phyloP scores from a whole-genome alignment of 2,113 vertebrate species.

The Calyptommatus sinebrachiatus region DNA sequence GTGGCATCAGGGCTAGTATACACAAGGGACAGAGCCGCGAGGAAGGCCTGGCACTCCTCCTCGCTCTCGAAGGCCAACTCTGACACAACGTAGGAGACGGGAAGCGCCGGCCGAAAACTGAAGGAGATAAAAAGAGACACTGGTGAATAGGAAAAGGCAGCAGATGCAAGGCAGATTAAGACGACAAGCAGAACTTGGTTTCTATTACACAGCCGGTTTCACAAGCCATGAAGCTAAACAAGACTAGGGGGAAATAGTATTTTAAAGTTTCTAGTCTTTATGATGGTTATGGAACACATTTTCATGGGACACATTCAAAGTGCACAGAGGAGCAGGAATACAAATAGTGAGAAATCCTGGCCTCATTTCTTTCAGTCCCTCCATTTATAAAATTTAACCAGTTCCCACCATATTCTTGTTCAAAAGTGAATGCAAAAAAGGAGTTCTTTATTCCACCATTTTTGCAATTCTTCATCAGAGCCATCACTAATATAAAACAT shows the following conservation, averaged over 20 bases:
- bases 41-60: constrained; percentile 87
- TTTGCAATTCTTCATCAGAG: not conserved
- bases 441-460: not conserved
- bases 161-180: constrained; percentile 8
- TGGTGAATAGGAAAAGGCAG: constrained; percentile 8
- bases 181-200: constrained; percentile 1
- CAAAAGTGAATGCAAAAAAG: not conserved
- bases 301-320: not conserved
- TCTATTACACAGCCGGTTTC: not conserved
- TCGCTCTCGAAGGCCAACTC: constrained; percentile 84
- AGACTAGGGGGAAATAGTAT: too few species aligned
- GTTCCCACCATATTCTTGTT: not conserved
- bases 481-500: not conserved
- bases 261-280: not conserved
- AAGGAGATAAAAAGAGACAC: constrained; percentile 37
- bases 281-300: not conserved
- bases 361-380: too few species aligned
- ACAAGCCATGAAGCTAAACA: not conserved
- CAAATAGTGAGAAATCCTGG: too few species aligned
- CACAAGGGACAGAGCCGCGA: constrained; percentile 82
- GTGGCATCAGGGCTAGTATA: constrained; percentile 77
- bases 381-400: not conserved
- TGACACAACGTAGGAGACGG: constrained; percentile 88
- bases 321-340: not conserved
- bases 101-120: constrained; percentile 75